Conservation (phyloP, 2,113 vertebrate genomes). For the Prunella himalayana region DNA sequence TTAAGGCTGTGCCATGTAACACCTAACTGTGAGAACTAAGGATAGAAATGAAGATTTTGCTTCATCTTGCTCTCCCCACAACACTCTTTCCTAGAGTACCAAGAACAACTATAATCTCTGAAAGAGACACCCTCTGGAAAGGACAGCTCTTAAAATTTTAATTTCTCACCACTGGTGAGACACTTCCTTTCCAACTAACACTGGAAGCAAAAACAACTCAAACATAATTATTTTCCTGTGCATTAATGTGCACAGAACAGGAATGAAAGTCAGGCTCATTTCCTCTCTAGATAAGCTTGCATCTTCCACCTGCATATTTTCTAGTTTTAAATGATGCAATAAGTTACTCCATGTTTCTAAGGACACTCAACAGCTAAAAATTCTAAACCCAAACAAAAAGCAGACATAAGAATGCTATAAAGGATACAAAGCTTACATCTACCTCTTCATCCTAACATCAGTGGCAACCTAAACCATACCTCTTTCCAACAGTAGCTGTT, state of each 20-base stretch:
- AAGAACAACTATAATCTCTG: neutral
- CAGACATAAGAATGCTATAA: neutral
- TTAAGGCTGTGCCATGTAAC: neutral
- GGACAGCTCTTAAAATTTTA: neutral
- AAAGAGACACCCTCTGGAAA: neutral
- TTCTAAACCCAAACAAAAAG: neutral
- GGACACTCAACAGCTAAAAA: neutral
- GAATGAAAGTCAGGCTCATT: neutral
- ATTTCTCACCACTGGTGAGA: neutral
- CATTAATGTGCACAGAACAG: neutral
- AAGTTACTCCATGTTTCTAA: neutral
- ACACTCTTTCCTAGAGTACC: neutral
- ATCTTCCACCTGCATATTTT: neutral
- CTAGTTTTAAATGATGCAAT: neutral
- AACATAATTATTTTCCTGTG: neutral
- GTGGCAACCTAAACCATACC: neutral
- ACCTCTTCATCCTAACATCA: neutral
- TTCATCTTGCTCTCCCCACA: neutral
- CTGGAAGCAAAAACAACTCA: neutral
- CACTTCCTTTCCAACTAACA: neutral
- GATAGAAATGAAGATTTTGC: neutral
- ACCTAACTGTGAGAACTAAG: neutral
- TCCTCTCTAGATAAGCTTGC: neutral
- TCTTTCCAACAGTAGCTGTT: neutral
- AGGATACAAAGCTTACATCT: neutral